phyloP scores from a whole-genome alignment of 64 coral and sea anemone genomes.

The Porites australiensis region DNA sequence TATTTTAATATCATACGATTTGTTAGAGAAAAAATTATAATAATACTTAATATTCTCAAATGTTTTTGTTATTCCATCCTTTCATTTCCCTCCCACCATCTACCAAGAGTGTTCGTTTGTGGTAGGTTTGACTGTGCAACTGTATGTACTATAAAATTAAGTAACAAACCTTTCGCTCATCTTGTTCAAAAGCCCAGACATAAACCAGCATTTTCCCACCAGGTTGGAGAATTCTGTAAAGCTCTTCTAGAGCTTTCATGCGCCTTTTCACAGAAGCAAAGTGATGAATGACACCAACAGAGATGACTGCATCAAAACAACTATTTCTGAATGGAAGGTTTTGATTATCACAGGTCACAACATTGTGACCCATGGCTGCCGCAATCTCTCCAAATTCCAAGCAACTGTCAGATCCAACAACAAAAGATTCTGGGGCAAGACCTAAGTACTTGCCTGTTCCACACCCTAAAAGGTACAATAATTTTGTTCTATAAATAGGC shows the following conservation, averaged over 20 bases:
- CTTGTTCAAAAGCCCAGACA: conserved; percentile 97
- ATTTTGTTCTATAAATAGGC: too few relatives aligned
- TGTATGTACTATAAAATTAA: not conserved
- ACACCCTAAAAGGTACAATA: conserved; percentile 68
- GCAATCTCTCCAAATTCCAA: conserved; percentile 84
- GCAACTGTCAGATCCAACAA: conserved; percentile 80
- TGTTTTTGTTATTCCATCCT: too few relatives aligned
- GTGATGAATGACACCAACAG: conserved; percentile 98
- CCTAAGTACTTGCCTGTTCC: conserved; percentile 91
- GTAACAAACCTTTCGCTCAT: conserved; percentile 83
- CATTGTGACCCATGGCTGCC: conserved; percentile 68
- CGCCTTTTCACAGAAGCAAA: conserved; percentile 88
- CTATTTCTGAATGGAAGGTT: conserved; percentile 76
- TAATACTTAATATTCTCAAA: too few relatives aligned
- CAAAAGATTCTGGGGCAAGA: conserved; percentile 67
- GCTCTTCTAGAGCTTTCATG: conserved; percentile 79
- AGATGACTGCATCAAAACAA: conserved; percentile 94
- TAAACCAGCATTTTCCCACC: conserved; percentile 94
- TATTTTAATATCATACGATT: too few relatives aligned
- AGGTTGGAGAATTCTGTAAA: conserved; percentile 78
- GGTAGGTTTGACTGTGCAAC: too few relatives aligned
- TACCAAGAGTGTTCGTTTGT: too few relatives aligned
- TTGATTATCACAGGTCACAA: conserved; percentile 88
- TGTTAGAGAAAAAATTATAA: too few relatives aligned
- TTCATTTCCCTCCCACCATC: too few relatives aligned